Conservation (phyloP, 2,113 vertebrate species). For the Pogona vitticeps region DNA sequence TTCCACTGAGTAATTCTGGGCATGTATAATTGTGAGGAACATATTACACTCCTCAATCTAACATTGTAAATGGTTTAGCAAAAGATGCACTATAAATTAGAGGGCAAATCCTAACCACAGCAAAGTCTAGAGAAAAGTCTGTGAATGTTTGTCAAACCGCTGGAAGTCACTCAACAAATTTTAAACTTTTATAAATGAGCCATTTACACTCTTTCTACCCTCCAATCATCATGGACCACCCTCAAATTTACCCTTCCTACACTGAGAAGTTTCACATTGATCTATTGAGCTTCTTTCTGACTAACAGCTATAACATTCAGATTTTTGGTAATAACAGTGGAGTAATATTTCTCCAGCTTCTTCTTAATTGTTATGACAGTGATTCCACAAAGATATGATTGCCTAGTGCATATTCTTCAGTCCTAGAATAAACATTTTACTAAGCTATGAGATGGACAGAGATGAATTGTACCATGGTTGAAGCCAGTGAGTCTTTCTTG, state of each 20-base stretch:
- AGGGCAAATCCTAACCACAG: no score
- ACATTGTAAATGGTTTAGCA: no score
- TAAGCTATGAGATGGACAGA: neutral
- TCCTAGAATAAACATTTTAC: neutral
- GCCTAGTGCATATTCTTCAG: neutral
- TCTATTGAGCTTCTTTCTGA: neutral
- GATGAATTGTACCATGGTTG: neutral
- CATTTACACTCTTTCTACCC: no score
- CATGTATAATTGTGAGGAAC: no score
- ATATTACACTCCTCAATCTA: no score
- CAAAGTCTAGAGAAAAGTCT: no score
- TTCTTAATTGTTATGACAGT: no score
- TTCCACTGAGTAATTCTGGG: no score
- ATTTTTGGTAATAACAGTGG: neutral
- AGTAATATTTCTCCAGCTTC: neutral
- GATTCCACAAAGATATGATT: accelerated
- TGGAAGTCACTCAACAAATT: no score
- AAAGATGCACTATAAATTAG: no score
- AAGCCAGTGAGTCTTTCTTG: neutral
- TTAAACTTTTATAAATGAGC: no score
- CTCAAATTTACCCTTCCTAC: neutral
- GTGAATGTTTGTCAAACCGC: no score
- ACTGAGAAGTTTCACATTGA: neutral
- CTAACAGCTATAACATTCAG: neutral
- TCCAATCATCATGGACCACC: neutral